These are phyloP conservation scores for Motacilla alba DNA, from an alignment of 2,113 vertebrate species.

Conservation along the genomic window DNA sequence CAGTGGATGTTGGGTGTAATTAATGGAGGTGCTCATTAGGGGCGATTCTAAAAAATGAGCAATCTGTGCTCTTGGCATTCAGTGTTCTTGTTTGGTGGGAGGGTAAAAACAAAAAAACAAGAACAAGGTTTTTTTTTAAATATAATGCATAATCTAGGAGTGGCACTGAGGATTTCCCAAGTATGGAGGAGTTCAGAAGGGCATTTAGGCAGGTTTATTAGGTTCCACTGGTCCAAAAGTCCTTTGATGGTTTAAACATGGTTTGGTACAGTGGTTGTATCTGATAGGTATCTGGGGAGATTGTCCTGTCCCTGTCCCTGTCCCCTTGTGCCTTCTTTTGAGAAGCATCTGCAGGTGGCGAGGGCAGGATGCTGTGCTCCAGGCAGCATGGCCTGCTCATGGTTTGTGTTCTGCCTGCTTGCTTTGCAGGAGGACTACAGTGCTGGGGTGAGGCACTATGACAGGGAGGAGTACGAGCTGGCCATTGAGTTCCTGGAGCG, in stretches of 20 bases:
- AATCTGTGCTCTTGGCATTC: neutral
- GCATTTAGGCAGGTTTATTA: neutral
- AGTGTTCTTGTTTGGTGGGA: neutral
- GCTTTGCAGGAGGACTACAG: constrained; percentile 82
- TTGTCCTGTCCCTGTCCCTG: neutral
- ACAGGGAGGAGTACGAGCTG: constrained; percentile 73
- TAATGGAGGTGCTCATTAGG: neutral
- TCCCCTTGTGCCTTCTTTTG: neutral
- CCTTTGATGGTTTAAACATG: neutral
- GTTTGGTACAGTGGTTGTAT: neutral
- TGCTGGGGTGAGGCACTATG: constrained; percentile 82
- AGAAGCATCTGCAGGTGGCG: neutral
- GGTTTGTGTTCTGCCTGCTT: neutral
- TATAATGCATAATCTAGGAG: neutral
- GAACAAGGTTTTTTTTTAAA: neutral
- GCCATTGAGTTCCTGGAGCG: constrained; percentile 84
- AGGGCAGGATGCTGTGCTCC: neutral
- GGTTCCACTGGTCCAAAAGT: neutral
- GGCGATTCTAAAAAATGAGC: neutral
- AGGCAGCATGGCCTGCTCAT: rapidly evolving
- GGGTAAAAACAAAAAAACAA: rapidly evolving
- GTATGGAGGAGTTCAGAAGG: neutral
- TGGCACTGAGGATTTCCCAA: neutral
- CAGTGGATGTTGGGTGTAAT: neutral
- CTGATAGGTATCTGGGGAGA: neutral